Conservation (phyloP, 2,797 vertebrate genomes). For the Silurus lanzhouensis region DNA sequence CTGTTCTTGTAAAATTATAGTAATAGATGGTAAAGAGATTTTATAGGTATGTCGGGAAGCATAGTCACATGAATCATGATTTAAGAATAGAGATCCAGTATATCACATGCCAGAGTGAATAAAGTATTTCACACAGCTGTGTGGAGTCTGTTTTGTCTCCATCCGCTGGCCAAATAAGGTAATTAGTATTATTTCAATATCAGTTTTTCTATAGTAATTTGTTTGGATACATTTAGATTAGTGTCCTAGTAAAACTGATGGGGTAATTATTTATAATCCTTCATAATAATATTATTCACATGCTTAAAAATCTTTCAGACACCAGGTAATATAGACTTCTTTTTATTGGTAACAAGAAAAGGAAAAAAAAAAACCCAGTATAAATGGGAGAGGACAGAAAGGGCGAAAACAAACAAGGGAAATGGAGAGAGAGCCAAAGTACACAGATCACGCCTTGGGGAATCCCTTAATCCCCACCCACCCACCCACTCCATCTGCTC, state of each 20-base stretch:
- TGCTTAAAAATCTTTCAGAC: neutral
- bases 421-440: neutral
- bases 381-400: neutral
- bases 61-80: neutral
- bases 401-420: neutral
- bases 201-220: neutral
- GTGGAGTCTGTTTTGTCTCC: conserved; percentile 67
- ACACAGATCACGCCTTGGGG: neutral
- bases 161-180: conserved; percentile 61
- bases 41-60: neutral
- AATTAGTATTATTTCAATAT: neutral
- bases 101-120: neutral
- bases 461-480: neutral
- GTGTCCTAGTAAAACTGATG: neutral
- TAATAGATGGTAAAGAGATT: neutral
- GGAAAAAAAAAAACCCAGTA: neutral
- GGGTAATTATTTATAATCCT: neutral
- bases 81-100: neutral
- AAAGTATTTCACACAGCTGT: neutral
- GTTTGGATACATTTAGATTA: neutral
- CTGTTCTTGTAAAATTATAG: neutral
- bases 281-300: neutral
- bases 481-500: conserved; percentile 18
- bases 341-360: neutral
- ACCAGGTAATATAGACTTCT: neutral